These are phyloP conservation scores for Thalassaphorura encarpata DNA, from an alignment of 1,140 invertebrate species.

Conservation along the genomic window DNA sequence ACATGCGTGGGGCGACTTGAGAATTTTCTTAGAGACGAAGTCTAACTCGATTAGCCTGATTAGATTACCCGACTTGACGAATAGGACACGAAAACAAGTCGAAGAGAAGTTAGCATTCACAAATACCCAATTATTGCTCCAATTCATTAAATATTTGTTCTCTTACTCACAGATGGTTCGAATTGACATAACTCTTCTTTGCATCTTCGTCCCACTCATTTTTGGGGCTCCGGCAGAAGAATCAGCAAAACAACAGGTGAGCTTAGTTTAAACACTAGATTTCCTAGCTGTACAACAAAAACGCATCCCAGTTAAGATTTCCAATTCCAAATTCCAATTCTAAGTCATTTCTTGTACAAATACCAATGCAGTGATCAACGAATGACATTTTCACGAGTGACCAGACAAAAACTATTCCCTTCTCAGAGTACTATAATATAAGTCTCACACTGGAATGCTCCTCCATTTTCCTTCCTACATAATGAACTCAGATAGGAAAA, in stretches of 20 bases:
- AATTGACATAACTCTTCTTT: constrained; percentile 22
- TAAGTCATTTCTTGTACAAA: too few relatives aligned
- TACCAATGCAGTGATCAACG: too few relatives aligned
- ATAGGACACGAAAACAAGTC: neutral
- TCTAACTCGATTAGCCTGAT: neutral
- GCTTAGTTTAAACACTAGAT: too few relatives aligned
- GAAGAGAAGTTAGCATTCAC: neutral
- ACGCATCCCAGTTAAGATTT: too few relatives aligned
- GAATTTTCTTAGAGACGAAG: neutral
- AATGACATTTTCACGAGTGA: too few relatives aligned
- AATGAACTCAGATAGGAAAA: too few relatives aligned
- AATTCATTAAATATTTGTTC: neutral
- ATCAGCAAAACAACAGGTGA: constrained; percentile 24
- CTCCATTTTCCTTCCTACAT: too few relatives aligned
- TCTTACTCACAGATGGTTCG: constrained; percentile 22
- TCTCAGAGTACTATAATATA: too few relatives aligned
- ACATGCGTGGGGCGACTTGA: neutral
- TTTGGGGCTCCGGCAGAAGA: constrained; percentile 28
- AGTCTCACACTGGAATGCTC: too few relatives aligned
- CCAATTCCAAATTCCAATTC: too few relatives aligned
- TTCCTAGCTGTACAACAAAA: too few relatives aligned
- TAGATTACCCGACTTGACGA: neutral
- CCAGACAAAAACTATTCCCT: too few relatives aligned
- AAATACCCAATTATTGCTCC: neutral
- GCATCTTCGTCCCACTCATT: constrained; percentile 22